These are phyloP conservation scores for Drosophila jambulina DNA, from an alignment of 1,140 invertebrate genomes.

Conservation along the genomic window DNA sequence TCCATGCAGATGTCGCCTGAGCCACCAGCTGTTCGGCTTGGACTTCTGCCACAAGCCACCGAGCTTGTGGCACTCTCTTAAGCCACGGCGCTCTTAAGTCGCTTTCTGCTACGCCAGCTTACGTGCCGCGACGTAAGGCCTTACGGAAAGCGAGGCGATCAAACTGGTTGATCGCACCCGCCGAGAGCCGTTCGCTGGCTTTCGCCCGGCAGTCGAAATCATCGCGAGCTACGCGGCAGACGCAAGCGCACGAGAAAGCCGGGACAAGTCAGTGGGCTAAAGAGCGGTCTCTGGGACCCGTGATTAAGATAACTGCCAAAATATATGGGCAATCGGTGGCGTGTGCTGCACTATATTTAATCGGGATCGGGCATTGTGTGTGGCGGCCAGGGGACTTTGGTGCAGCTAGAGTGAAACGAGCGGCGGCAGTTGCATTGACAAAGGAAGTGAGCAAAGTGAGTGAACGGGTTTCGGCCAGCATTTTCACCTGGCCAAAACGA, in stretches of 20 bases:
- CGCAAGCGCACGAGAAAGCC: constrained; percentile 57
- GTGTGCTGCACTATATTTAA: constrained; percentile 35
- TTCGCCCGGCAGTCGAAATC: constrained; percentile 74
- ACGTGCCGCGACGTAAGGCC: constrained; percentile 46
- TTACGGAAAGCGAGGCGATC: constrained; percentile 51
- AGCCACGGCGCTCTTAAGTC: constrained; percentile 40
- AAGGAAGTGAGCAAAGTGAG: constrained; percentile 64
- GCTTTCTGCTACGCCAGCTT: constrained; percentile 33
- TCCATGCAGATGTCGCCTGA: not conserved
- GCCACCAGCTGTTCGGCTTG: constrained; percentile 14
- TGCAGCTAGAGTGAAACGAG: constrained; percentile 51
- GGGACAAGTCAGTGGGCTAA: constrained; percentile 11
- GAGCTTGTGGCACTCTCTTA: constrained; percentile 2
- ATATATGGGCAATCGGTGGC: constrained; percentile 45
- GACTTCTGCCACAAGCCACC: not conserved
- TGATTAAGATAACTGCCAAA: constrained; percentile 57
- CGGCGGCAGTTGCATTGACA: constrained; percentile 65
- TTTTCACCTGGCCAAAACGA: constrained; percentile 61
- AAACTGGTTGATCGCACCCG: constrained; percentile 81
- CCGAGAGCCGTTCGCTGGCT: constrained; percentile 57
- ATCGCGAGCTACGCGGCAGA: constrained; percentile 64
- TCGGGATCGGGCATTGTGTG: constrained; percentile 30
- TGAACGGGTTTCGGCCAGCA: constrained; percentile 73
- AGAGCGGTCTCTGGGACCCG: constrained; percentile 2
- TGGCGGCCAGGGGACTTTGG: constrained; percentile 17